Conservation (phyloP, 2,797 vertebrate genomes). For the Aeoliscus strigatus region DNA sequence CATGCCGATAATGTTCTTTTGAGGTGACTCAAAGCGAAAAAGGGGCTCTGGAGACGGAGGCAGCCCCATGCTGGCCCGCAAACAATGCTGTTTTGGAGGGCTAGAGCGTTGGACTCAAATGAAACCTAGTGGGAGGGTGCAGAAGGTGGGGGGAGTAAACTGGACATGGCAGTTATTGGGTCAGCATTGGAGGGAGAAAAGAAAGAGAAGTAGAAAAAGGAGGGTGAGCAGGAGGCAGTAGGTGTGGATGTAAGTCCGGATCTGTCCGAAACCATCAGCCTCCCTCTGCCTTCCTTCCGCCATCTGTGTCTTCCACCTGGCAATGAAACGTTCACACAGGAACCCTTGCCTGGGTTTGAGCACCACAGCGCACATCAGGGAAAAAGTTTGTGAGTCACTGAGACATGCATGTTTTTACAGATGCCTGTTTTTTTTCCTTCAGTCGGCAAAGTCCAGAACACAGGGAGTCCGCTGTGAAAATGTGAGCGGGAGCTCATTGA, state of each 20-base stretch:
- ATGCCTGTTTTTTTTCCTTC: constrained; percentile 6
- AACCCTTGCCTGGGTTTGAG: constrained; percentile 40
- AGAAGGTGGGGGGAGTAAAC: constrained; percentile 43
- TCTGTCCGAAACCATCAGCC: constrained; percentile 53
- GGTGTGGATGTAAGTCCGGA: constrained; percentile 34
- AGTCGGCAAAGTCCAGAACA: constrained; percentile 34
- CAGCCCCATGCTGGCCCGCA: constrained; percentile 75
- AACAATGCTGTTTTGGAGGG: constrained; percentile 77
- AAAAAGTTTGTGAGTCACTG: constrained; percentile 27
- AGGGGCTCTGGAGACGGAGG: constrained; percentile 53
- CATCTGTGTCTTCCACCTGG: constrained; percentile 34
- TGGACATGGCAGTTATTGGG: constrained; percentile 76
- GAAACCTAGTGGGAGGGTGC: constrained; percentile 56
- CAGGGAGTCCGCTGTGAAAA: constrained; percentile 16
- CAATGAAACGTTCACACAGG: constrained; percentile 58
- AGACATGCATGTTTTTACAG: constrained; percentile 25
- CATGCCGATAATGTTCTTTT: constrained; percentile 66
- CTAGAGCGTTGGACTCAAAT: constrained; percentile 61
- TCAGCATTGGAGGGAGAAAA: constrained; percentile 38
- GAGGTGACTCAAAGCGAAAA: constrained; percentile 63
- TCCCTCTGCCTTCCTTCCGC: constrained; percentile 34
- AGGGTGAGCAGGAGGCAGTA: constrained; percentile 22
- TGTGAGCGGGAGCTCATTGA: constrained; percentile 45
- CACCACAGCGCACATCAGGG: constrained; percentile 32
- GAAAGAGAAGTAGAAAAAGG: constrained; percentile 14